Conservation (phyloP, 2,797 vertebrate species). For the Chaetophractus vellerosus region DNA sequence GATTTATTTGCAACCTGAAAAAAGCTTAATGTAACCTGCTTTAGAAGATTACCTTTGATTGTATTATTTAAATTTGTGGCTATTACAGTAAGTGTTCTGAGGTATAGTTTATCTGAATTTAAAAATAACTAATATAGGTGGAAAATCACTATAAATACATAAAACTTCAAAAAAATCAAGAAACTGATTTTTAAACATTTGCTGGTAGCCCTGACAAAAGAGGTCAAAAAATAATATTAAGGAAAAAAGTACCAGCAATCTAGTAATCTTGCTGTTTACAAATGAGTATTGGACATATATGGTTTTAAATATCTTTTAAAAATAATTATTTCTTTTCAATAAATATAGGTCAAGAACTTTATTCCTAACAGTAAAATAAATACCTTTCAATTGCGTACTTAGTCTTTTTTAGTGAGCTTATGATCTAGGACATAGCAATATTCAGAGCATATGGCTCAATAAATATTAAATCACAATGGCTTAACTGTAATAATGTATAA, state of each 20-base stretch:
- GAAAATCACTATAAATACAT: background rate
- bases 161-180: conserved; percentile 35
- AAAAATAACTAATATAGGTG: conserved; percentile 4
- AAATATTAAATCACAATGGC: conserved; percentile 1
- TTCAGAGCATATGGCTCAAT: background rate
- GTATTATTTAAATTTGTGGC: background rate
- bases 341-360: background rate
- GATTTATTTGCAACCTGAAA: conserved; percentile 47
- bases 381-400: background rate
- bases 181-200: conserved; percentile 24
- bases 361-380: background rate
- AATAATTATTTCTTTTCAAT: conserved; percentile 47
- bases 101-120: conserved; percentile 30
- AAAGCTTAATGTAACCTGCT: conserved; percentile 45
- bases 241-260: background rate
- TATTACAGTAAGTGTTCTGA: background rate
- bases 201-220: background rate
- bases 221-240: background rate
- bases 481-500: background rate
- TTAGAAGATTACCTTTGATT: background rate
- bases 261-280: conserved; percentile 32
- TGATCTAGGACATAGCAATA: background rate
- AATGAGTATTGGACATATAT: background rate
- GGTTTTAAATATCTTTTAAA: conserved; percentile 17
- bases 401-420: background rate